Base-by-base conservation (phyloP, 2,113 vertebrate genomes). In the Lasiurus borealis region DNA sequence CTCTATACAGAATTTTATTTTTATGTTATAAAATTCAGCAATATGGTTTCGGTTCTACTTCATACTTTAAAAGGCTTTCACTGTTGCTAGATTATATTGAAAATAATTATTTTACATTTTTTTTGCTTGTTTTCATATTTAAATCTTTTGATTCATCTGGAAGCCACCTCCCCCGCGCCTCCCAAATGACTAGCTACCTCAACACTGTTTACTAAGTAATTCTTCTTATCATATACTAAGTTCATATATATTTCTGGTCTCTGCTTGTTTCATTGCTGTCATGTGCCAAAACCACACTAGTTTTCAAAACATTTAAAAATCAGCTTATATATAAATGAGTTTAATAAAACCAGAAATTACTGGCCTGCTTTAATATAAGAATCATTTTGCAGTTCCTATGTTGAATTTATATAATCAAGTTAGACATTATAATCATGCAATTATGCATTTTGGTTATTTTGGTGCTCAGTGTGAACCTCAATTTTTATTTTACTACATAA, bases 251-350 rank as follows among this genome's bases (percentile, higher is more conserved):
- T 59, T 23, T 95, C 78, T 78, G 40, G 68, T 62, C 29, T 94
- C 85, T 68, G 50, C 27, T 83, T 83, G 21, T 91, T 95, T 85
- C 40, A 80, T 10, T 89, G 64, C n/a, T 94, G 54, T 59, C 84
- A 85, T 54, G 25, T 88, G 36, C 31, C 82, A 88, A 77, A 94
- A 68, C 31, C 34, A 89, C 21, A 12, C 12, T 76, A 96, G 54
- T 92, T 71, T 89, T 85, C 59, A 93, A 92, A 96, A 88, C 13
- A 86, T 71, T 93, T 91, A 52, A 72, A 97, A 90, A 88, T 54
- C 40, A 85, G 27, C 73, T 95, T 92, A 89, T 27, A 72, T 48
- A 93, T 66, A 93, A 80, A 68, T 72, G 23, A 15, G 18, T 50
- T 91, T 34, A 85, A 71, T 34, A 76, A 93, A 93, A 87, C 59